phyloP scores from a whole-genome alignment of 2,113 vertebrate species.

The Sphyrna mokarran region DNA sequence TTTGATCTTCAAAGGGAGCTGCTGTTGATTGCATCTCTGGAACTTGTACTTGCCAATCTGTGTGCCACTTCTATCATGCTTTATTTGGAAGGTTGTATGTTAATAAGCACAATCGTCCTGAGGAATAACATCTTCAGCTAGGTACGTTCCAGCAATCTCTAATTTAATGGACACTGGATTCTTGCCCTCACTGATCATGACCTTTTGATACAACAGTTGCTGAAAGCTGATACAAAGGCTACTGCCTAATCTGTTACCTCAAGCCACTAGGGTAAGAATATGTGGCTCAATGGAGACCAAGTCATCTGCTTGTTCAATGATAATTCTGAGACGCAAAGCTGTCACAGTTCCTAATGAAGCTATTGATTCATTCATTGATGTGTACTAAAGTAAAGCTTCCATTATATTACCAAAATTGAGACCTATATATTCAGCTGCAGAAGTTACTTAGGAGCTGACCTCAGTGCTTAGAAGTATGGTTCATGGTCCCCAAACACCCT shows the following conservation, averaged over 20 bases:
- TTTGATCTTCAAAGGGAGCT: background rate
- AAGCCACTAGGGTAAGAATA: background rate
- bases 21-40: background rate
- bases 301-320: background rate
- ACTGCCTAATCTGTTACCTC: background rate
- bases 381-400: background rate
- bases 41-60: background rate
- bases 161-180: background rate
- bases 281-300: background rate
- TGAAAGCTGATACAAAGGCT: background rate
- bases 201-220: background rate
- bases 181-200: background rate
- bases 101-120: background rate
- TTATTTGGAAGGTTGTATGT: background rate
- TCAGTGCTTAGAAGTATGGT: background rate
- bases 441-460: background rate
- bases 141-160: background rate
- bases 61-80: background rate
- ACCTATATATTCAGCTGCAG: background rate
- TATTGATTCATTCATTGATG: background rate
- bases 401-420: background rate
- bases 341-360: background rate
- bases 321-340: background rate
- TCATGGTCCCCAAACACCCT: background rate
- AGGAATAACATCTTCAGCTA: background rate